A percentile compares a stretch with the other conserved stretches of the same genome.
These are phyloP conservation scores for Atractosteus spatula DNA, from an alignment of 2,113 vertebrate species.

Conservation along the genomic window DNA sequence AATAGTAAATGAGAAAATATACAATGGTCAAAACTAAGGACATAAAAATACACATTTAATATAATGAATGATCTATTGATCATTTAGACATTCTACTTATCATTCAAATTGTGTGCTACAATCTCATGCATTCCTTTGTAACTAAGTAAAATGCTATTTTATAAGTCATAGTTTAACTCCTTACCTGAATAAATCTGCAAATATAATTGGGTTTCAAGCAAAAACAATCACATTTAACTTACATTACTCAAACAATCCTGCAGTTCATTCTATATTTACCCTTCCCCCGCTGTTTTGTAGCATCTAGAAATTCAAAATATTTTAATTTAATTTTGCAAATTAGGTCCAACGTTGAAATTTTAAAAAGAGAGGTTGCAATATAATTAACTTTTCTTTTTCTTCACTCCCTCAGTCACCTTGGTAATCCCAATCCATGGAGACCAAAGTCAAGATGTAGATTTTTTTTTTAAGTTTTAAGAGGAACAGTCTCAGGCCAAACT, in stretches of 20 bases:
- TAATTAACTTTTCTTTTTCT: not conserved
- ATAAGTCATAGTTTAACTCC: slow-evolving; percentile 15
- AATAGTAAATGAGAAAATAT: not conserved
- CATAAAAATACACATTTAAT: not conserved
- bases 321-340: slow-evolving; percentile 15
- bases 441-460: slow-evolving; percentile 23
- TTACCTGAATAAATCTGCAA: slow-evolving; percentile 50
- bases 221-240: slow-evolving; percentile 39
- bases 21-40: not conserved
- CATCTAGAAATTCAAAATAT: slow-evolving; percentile 36
- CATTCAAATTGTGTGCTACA: not conserved
- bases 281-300: slow-evolving; percentile 38
- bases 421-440: not conserved
- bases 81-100: not conserved
- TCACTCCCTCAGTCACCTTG: too few species aligned
- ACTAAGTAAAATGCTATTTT: slow-evolving; percentile 12
- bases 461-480: slow-evolving; percentile 12
- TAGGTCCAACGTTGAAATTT: slow-evolving; percentile 1
- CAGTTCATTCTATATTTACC: slow-evolving; percentile 34
- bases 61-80: not conserved
- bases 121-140: not conserved
- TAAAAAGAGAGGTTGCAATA: slow-evolving; percentile 10
- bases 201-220: slow-evolving; percentile 25
- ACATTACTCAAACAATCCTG: slow-evolving; percentile 33
- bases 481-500: slow-evolving; percentile 27